Conservation (phyloP, 2,797 vertebrate species). For the Cheracebus regulus region DNA sequence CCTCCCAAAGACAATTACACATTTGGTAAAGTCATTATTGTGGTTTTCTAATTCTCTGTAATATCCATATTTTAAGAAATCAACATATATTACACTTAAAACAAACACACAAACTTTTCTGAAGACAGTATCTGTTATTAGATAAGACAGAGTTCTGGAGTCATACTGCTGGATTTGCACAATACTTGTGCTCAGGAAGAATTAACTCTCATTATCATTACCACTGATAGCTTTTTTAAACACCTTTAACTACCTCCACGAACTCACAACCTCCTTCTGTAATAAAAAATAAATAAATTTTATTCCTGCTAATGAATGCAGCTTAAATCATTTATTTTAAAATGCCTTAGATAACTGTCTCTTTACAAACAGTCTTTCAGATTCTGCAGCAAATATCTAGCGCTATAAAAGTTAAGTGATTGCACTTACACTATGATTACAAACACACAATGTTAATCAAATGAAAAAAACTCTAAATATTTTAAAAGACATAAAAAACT, state of each 20-base stretch:
- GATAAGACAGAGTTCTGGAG: background rate
- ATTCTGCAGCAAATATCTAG: background rate
- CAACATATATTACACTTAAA: background rate
- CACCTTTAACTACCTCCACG: background rate
- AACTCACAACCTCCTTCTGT: background rate
- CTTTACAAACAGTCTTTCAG: background rate
- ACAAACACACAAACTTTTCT: background rate
- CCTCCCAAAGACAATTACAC: background rate
- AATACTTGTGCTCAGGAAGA: background rate
- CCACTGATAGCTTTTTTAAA: background rate
- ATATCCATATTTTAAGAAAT: background rate
- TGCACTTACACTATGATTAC: background rate
- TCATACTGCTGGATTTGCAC: background rate
- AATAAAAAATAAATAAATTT: slow-evolving; percentile 9
- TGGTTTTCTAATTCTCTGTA: background rate
- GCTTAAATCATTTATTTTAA: background rate
- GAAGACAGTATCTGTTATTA: background rate
- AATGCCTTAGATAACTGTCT: background rate
- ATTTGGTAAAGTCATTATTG: background rate
- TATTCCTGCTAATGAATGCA: background rate
- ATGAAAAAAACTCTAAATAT: background rate
- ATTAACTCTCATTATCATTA: background rate
- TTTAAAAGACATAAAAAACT: background rate
- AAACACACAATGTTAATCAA: background rate
- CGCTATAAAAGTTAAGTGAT: background rate